Evolutionary conservation across 2,797 vertebrate species (phyloP).

Genomic region (Siniperca undulata): DNA sequence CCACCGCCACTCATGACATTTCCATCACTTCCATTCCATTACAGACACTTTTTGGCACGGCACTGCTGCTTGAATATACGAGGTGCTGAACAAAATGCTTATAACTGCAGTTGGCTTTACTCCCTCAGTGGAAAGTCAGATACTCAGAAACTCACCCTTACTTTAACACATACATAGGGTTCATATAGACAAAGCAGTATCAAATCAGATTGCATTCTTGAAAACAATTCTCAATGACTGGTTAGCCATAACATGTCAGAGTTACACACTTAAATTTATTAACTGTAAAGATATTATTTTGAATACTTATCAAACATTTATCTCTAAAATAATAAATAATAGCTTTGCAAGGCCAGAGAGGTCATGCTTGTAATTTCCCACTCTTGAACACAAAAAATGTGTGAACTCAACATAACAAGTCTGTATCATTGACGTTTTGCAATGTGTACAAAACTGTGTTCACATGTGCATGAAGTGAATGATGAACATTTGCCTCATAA

Average conservation of each 20-base stretch:
- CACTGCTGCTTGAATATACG: background rate
- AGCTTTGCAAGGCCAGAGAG: background rate
- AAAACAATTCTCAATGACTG: background rate
- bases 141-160: background rate
- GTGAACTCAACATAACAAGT: background rate
- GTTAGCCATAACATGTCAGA: background rate
- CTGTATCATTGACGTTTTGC: background rate
- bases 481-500: background rate
- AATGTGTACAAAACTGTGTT: background rate
- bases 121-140: conserved; percentile 29
- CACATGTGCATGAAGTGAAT: background rate
- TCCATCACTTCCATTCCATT: conserved; percentile 45
- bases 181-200: background rate
- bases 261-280: background rate
- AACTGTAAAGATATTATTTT: no score
- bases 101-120: background rate
- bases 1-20: conserved; percentile 27
- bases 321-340: background rate
- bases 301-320: background rate
- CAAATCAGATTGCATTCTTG: background rate
- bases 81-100: conserved; percentile 1
- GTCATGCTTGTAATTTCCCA: background rate
- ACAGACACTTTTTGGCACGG: conserved; percentile 27
- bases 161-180: background rate
- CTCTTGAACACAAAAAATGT: background rate